Evolutionary conservation across 2,888 invertebrate species (phyloP), one percentile per base, ranked within the genome.

Genomic region (Polyommatus iphigenia): DNA sequence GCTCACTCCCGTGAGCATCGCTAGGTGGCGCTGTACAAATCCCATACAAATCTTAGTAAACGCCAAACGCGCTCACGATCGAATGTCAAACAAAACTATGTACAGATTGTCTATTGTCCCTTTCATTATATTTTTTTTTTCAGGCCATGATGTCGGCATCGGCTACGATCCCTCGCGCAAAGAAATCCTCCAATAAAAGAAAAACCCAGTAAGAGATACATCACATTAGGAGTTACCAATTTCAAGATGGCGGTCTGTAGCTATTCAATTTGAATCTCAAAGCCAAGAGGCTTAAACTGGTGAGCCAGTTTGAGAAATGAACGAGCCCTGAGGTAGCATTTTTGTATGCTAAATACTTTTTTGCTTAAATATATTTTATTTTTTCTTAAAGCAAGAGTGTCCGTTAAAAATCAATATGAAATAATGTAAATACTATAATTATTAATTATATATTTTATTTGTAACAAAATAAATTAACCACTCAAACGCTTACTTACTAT

Each of bases 91-190:
- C n/a, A n/a, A n/a, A n/a, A 50, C 50, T 15, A 50, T 54, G 54
- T 54, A 54, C 54, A 54, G 54, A 54, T 54, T 18, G 18, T 20
- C 6, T 59, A 20, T 10, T 59, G 7, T 20, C n/a, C 1, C 24
- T n/a, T 18, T 46, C 18, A 46, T 50, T 20, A 29, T 50, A 24
- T 6, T 24, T 29, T 29, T 91, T 90, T 91, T 95, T 96, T 86
- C 95, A 96, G 96, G 95, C 96, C 88, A 92, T 95, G 91, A 92
- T 95, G 91, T 92, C 95, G 87, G 95, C 95, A 87, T 95, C 95
- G 89, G 96, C 96, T 87, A 97, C 97, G 83, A 94, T 97, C 83
- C 97, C 97, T 83, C 95, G 96, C 89, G 95, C 95, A 93, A 96
- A 96, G 95, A 96, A 96, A 91, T 90, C 96, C 81, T 90, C 96